Evolutionary conservation across 2,113 vertebrate species (phyloP).

Genomic region (Cyanoderma ruficeps): DNA sequence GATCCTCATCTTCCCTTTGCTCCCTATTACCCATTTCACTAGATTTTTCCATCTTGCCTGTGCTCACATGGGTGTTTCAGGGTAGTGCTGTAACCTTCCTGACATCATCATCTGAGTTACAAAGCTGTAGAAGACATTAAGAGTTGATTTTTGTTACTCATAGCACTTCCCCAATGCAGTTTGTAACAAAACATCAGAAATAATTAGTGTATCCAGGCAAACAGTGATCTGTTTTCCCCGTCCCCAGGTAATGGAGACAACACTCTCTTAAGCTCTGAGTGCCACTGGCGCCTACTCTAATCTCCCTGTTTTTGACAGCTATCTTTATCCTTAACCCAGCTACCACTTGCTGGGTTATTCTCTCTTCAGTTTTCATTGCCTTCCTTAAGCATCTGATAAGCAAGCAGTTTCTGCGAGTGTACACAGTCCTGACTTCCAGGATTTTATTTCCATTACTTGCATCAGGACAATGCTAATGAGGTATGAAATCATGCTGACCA

Average conservation of each 20-base stretch:
- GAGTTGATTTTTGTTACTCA: neutral
- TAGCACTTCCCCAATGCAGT: neutral
- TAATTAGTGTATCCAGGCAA: neutral
- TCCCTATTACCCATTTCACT: neutral
- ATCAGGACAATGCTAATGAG: constrained; percentile 32
- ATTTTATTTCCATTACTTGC: constrained; percentile 43
- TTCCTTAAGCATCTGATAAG: neutral
- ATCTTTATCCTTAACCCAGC: neutral
- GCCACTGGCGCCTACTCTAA: neutral
- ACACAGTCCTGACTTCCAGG: neutral
- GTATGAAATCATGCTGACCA: constrained; percentile 28
- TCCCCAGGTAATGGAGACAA: neutral
- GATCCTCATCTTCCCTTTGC: neutral
- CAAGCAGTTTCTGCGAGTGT: neutral
- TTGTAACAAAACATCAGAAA: neutral
- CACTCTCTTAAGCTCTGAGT: neutral
- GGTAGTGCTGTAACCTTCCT: neutral
- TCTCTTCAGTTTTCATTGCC: neutral
- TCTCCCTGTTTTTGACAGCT: neutral
- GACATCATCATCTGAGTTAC: neutral
- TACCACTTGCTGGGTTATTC: neutral
- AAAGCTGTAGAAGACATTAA: neutral
- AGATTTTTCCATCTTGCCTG: neutral
- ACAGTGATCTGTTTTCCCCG: neutral
- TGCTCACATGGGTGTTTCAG: neutral